These are phyloP conservation scores for Nettapus auritus DNA, from an alignment of 2,113 vertebrate species.

Conservation along the genomic window DNA sequence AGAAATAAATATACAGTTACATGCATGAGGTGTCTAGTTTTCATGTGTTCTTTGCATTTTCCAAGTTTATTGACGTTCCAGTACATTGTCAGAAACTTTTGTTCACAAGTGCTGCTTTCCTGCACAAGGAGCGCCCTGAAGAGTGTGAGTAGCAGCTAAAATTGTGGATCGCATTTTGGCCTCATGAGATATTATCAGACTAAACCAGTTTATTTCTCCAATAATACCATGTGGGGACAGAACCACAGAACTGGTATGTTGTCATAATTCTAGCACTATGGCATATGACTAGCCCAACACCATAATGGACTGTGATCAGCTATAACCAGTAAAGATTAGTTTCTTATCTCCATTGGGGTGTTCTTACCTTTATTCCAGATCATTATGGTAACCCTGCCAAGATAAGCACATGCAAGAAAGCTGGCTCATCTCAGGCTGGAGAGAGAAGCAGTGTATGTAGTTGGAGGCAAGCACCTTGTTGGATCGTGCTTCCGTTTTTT, in stretches of 20 bases:
- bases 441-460: neutral
- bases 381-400: neutral
- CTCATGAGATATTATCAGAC: neutral
- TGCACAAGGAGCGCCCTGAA: neutral
- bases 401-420: neutral
- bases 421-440: neutral
- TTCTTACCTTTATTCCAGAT: conserved; percentile 26
- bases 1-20: conserved; percentile 86
- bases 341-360: neutral
- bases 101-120: neutral
- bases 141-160: neutral
- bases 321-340: neutral
- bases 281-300: neutral
- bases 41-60: conserved; percentile 73
- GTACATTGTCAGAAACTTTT: neutral
- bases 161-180: neutral
- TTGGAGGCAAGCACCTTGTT: conserved; percentile 8
- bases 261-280: neutral
- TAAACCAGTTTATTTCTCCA: neutral
- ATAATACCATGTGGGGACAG: neutral
- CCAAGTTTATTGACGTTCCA: conserved; percentile 6
- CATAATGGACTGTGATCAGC: rapidly evolving
- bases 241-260: neutral
- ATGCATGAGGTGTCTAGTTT: conserved; percentile 80
- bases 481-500: neutral